Conservation (phyloP, 2,888 invertebrate species). For the Dynastes tityus region DNA sequence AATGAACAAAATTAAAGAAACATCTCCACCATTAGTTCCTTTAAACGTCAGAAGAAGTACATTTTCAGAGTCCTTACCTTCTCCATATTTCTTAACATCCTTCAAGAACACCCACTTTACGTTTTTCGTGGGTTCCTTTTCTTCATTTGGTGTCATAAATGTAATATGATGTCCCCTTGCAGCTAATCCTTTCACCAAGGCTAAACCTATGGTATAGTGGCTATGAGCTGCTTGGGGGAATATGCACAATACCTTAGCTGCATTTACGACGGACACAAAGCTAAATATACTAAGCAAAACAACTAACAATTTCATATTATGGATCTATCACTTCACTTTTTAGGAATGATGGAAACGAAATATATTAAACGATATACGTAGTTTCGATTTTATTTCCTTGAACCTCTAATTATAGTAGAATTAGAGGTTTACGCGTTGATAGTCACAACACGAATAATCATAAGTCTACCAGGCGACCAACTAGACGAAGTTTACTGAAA, state of each 20-base stretch:
- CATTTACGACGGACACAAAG: slow-evolving; percentile 6
- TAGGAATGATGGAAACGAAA: too few relatives aligned
- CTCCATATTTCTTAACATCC: not conserved
- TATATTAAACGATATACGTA: too few relatives aligned
- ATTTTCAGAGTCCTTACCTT: slow-evolving; percentile 6
- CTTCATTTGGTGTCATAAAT: slow-evolving; percentile 61
- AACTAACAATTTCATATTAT: slow-evolving; percentile 66
- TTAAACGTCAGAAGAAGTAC: not conserved
- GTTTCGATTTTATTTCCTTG: too few relatives aligned
- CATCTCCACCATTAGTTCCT: not conserved
- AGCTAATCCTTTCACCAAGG: slow-evolving; percentile 61
- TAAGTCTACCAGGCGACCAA: too few relatives aligned
- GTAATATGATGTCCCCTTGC: slow-evolving; percentile 70
- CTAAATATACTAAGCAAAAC: not conserved
- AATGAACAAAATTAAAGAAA: too few relatives aligned
- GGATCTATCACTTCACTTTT: too few relatives aligned
- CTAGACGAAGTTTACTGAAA: too few relatives aligned
- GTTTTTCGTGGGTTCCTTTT: slow-evolving; percentile 68
- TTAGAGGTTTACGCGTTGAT: too few relatives aligned
- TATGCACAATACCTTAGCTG: slow-evolving; percentile 60
- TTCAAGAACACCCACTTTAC: slow-evolving; percentile 59
- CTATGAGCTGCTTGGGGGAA: slow-evolving; percentile 61
- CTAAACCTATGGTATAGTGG: slow-evolving; percentile 61
- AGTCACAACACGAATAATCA: too few relatives aligned
- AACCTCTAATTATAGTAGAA: too few relatives aligned